Base-by-base conservation (phyloP, 1,140 invertebrate genomes). In the Procambarus clarkii region DNA sequence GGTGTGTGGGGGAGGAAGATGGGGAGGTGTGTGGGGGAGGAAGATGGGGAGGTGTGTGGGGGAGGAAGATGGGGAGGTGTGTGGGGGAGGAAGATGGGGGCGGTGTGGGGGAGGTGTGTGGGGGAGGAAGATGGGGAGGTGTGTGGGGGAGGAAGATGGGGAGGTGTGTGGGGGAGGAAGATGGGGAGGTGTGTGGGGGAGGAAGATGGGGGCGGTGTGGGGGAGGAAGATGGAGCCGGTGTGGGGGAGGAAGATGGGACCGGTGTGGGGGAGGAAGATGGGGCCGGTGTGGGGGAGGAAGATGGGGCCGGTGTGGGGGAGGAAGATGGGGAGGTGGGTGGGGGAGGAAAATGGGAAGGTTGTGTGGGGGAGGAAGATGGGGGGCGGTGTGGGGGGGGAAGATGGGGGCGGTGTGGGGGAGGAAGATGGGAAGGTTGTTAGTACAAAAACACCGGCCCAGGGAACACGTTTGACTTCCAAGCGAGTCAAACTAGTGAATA, bases 401-500 rank as follows among this genome's bases (percentile, higher is more conserved):
- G 4, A 9, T 3, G 50, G 50, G 4, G 50, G 24, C 24, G n/a
- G 11, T 54, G 50, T 54, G 50, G 34, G 64, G 64, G 64, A 4
- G 11, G 64, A 69, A 69, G 64, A 34, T 34, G 13, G 64, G 64
- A 18, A 18, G 64, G 69, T 44, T 60, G 76, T 76, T 34, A 78
- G 60, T 76, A 64, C 71, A 76, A 76, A 85, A 77, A 60, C 85
- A 78, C 71, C n/a, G 50, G 24, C 48, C 46, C 46, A n/a, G 71
- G n/a, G 24, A 87, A 79, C 85, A 9, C 78, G 76, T 79, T 50
- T 21, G 50, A 34, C 71, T 50, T 58, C 60, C 71, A 45, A n/a
- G 74, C n/a, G 9, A 44, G 74, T 79, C 48, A 87, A 78, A 87
- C 76, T 78, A 58, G 76, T 86, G 85, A 86, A 79, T 87, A 87